Evolutionary conservation across 2,888 invertebrate species (phyloP), one percentile per base, ranked within the genome.

Genomic region (Thereva nobilitata): DNA sequence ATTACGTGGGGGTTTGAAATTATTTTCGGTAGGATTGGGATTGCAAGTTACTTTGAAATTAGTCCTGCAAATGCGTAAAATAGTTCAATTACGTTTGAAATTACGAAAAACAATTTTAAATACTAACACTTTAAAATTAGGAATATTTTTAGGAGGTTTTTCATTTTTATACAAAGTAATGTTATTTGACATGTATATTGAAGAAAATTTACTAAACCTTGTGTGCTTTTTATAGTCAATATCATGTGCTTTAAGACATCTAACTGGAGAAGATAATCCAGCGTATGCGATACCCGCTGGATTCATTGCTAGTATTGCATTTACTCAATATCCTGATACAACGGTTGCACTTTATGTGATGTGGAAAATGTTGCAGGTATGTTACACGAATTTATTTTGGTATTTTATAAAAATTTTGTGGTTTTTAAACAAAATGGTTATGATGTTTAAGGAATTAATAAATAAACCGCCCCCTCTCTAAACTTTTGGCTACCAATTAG

Each of bases 351-450:
- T 93, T 38, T 93, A 93, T 78, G 86, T 90, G 5, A 85, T 91
- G 81, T 92, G 92, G 89, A 93, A 93, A 82, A 85, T 88, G 53
- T 82, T 91, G 47, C 93, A 93, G 84, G 92, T 91, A 77, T 63
- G 73, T 67, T 4, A 1, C 9, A 41, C 12, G 9, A 50, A 10
- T 4, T 37, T 9, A 34, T 49, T 12, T 23, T 35, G 56, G 5
- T 7, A 42, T 41, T 40, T 23, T 23, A 23, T 23, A 2, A 23
- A 23, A 2, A 2, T 2, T 23, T 23, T 23, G 23, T 23, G 1
- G 23, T 23, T 23, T 23, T 23, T 23, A 23, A 23, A 1, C 23
- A 23, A 23, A 23, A 23, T 2, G 1, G 23, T 23, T 2, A 23
- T 23, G 23, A 23, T 23, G 23, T 23, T 23, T 23, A 2, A 2